phyloP scores from a whole-genome alignment of 2,113 vertebrate genomes.

The Microcebus ravelobensis region DNA sequence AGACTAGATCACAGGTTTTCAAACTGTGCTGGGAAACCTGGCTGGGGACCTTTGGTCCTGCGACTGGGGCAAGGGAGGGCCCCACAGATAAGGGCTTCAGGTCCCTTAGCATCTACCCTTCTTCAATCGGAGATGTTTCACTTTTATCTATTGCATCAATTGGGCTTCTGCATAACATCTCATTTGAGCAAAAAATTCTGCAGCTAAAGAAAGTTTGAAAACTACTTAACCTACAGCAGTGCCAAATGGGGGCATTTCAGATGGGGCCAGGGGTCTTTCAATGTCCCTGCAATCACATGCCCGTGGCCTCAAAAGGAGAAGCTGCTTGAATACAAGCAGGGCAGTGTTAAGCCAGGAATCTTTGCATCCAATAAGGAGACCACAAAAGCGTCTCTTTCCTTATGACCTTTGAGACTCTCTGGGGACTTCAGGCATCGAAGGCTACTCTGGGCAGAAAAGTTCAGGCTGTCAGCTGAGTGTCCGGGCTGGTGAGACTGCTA shows the following conservation, averaged over 20 bases:
- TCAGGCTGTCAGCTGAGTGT: constrained; percentile 53
- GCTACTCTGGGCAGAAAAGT: constrained; percentile 53
- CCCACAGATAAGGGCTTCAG: not conserved
- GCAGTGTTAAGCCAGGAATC: not conserved
- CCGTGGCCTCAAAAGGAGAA: not conserved
- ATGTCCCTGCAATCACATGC: not conserved
- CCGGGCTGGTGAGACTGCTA: not conserved
- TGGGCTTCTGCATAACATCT: not conserved
- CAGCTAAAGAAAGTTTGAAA: not conserved
- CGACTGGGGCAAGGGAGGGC: not conserved
- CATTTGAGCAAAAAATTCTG: not conserved
- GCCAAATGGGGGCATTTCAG: not conserved
- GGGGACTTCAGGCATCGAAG: not conserved
- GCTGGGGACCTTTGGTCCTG: not conserved
- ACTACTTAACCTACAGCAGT: not conserved
- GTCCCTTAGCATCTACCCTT: not conserved
- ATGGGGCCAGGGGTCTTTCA: not conserved
- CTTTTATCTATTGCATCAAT: not conserved
- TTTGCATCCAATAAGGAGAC: not conserved
- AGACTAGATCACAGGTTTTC: not conserved
- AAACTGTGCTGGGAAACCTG: not conserved
- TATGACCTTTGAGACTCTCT: constrained; percentile 61
- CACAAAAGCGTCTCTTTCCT: not conserved
- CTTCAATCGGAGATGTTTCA: not conserved
- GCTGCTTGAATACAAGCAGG: not conserved